A percentile compares a stretch with the other conserved stretches of the same genome.
Evolutionary conservation across 2,113 vertebrate genomes (phyloP).

Genomic region (Thalassoma bifasciatum): DNA sequence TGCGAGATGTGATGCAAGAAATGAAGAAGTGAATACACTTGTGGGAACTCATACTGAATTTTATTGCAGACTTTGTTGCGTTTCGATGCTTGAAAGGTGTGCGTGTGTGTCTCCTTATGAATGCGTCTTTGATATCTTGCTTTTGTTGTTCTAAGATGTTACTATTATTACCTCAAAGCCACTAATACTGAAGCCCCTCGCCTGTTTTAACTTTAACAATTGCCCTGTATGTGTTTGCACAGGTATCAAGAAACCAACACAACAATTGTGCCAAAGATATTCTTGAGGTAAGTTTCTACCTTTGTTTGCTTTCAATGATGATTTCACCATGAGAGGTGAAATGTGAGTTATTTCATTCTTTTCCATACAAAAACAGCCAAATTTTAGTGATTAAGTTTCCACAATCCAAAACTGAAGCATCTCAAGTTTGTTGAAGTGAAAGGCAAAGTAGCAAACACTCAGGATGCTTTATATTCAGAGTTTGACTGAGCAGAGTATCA

Average conservation of each 20-base stretch:
- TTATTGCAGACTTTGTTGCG: not conserved
- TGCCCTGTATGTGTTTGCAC: slow-evolving; percentile 67
- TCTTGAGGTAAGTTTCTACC: slow-evolving; percentile 84
- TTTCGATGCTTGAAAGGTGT: not conserved
- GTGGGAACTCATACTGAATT: slow-evolving; percentile 22
- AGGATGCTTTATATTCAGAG: not conserved
- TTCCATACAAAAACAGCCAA: too few relatives aligned
- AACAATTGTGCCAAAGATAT: slow-evolving; percentile 88
- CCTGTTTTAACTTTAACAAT: slow-evolving; percentile 3
- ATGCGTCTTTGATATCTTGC: not conserved
- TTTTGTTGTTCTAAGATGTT: slow-evolving; percentile 10
- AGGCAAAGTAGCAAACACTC: too few relatives aligned
- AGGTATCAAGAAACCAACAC: slow-evolving; percentile 87
- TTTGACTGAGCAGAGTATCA: not conserved
- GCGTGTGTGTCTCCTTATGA: not conserved
- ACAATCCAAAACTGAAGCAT: too few relatives aligned
- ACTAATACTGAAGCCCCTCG: not conserved
- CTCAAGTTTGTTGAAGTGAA: too few relatives aligned
- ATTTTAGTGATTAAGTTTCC: too few relatives aligned
- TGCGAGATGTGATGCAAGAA: not conserved
- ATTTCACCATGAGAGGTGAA: too few relatives aligned
- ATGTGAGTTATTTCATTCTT: too few relatives aligned
- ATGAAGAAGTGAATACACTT: not conserved
- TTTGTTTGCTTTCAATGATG: slow-evolving; percentile 1
- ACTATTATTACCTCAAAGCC: not conserved